A percentile compares a stretch with the other conserved stretches of the same genome.
Evolutionary conservation across 2,888 invertebrate genomes (phyloP).

Genomic region (Nowickia ferox): DNA sequence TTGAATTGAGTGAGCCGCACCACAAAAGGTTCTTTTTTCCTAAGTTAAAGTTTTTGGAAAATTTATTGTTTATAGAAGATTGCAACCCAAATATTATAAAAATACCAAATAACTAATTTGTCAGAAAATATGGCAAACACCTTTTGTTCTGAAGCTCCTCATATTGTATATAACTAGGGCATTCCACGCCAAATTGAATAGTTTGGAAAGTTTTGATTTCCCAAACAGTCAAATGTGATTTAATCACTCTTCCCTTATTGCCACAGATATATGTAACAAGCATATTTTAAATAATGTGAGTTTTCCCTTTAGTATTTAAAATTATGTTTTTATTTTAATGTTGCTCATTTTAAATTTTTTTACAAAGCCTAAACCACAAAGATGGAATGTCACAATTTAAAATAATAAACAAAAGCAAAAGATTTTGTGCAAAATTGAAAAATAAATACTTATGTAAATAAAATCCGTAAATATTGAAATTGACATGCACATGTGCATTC

Average conservation of each 20-base stretch:
- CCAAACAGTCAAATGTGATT: not conserved
- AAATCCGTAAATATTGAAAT: conserved; percentile 39
- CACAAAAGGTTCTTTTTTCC: no score
- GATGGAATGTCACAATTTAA: conserved; percentile 37
- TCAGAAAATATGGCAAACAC: no score
- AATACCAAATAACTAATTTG: no score
- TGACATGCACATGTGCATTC: conserved; percentile 62
- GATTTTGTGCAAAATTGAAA: conserved; percentile 21
- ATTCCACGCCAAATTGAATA: no score
- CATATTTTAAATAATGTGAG: conserved; percentile 6
- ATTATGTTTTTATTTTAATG: conserved; percentile 23
- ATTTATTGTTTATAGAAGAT: no score
- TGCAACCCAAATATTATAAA: no score
- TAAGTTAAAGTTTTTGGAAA: no score
- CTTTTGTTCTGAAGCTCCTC: no score
- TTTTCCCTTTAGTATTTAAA: conserved; percentile 14
- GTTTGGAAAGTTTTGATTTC: no score
- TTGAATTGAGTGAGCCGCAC: no score
- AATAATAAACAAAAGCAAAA: conserved; percentile 27
- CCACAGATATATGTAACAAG: not conserved
- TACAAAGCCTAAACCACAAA: conserved; percentile 25
- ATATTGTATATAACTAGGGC: no score
- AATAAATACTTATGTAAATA: not conserved
- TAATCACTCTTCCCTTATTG: not conserved
- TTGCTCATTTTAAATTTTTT: conserved; percentile 3